Conservation (phyloP, 2,113 vertebrate species). For the Xiphorhynchus elegans region DNA sequence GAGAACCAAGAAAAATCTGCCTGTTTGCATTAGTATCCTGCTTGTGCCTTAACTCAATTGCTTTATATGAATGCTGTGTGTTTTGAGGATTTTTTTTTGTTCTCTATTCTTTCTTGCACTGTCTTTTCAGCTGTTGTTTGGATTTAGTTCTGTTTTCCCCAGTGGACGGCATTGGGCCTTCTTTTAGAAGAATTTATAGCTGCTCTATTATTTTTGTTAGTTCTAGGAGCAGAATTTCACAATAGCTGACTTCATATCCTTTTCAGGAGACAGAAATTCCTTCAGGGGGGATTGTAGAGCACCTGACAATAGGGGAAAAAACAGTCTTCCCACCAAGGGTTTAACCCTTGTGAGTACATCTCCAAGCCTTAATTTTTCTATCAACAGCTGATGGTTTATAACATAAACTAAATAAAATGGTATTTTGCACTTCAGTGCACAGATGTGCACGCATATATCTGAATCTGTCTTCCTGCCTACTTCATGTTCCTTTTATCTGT, state of each 20-base stretch:
- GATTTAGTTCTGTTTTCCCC: neutral
- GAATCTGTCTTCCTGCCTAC: neutral
- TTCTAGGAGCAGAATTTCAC: slow-evolving; percentile 7
- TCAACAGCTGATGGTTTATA: neutral
- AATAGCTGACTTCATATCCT: slow-evolving; percentile 51
- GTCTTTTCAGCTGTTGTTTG: slow-evolving; percentile 22
- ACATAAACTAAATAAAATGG: neutral
- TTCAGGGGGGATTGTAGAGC: slow-evolving; percentile 15
- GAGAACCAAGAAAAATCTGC: neutral
- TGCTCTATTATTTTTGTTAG: slow-evolving; percentile 29
- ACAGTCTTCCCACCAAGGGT: neutral
- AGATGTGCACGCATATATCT: neutral
- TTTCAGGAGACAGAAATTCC: slow-evolving; percentile 24
- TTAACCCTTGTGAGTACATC: neutral
- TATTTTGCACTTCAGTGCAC: neutral
- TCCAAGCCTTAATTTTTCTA: neutral
- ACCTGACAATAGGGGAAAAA: slow-evolving; percentile 9
- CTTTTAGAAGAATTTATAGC: neutral
- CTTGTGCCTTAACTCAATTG: neutral
- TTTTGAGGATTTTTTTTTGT: neutral
- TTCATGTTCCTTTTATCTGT: neutral
- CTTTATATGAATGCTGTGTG: neutral
- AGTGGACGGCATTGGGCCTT: neutral
- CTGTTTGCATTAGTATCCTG: neutral
- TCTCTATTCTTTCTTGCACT: neutral